Percentiles rank a stretch among this genome's conserved stretches.
phyloP scores from a whole-genome alignment of 2,888 invertebrate species.

The Pyrrhia umbra region DNA sequence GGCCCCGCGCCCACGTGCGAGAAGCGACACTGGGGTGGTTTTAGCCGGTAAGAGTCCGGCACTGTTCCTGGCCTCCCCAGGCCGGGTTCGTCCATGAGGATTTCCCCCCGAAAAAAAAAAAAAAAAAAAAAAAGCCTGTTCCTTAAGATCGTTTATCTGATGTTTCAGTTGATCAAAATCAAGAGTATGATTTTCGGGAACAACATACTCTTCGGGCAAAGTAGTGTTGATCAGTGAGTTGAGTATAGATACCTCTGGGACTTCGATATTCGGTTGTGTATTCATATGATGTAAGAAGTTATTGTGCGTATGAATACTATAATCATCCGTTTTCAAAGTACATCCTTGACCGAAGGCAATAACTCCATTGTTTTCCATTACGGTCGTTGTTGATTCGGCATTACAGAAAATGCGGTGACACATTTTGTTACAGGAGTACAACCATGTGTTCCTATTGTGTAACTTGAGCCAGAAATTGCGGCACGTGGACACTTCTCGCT shows the following conservation, averaged over 20 bases:
- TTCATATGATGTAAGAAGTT: background rate
- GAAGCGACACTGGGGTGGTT: too few species aligned
- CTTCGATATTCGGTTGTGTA: conserved; percentile 3
- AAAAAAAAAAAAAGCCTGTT: too few species aligned
- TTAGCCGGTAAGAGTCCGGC: too few species aligned
- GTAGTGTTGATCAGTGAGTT: conserved; percentile 6
- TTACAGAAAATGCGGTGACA: conserved; percentile 2
- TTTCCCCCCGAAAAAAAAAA: too few species aligned
- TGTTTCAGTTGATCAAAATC: background rate
- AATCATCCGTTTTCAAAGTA: background rate
- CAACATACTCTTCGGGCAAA: background rate
- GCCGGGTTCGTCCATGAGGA: too few species aligned
- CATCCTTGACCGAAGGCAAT: background rate
- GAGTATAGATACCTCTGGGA: conserved; percentile 7
- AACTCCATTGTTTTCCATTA: background rate
- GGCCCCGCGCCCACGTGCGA: too few species aligned
- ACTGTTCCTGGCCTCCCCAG: too few species aligned
- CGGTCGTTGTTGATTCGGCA: background rate
- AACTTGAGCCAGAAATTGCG: background rate
- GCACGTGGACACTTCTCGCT: conserved; percentile 2
- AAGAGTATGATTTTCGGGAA: conserved; percentile 4
- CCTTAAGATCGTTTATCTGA: background rate
- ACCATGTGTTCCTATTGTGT: background rate
- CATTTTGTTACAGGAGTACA: background rate
- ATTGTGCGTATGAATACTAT: conserved; percentile 2